Evolutionary conservation across 2,888 invertebrate species (phyloP).

Genomic region (Ctena decussata): DNA sequence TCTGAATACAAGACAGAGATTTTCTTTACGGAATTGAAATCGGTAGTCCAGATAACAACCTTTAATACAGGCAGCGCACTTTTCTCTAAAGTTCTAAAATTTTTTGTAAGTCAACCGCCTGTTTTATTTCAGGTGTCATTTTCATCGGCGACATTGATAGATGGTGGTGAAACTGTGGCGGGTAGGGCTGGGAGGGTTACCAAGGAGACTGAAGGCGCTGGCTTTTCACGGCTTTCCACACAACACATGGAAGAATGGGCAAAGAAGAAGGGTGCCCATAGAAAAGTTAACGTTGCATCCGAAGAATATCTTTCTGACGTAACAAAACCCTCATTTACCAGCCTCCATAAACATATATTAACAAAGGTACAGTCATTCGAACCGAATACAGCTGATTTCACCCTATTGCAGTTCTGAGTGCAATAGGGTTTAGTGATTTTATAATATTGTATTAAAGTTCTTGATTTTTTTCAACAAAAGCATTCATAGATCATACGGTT

Average conservation of each 20-base stretch:
- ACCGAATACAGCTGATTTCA: too few species aligned
- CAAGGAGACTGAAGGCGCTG: background rate
- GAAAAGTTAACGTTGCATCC: background rate
- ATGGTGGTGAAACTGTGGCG: background rate
- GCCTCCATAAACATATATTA: background rate
- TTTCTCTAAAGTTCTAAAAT: too few species aligned
- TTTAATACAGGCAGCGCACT: too few species aligned
- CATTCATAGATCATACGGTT: too few species aligned
- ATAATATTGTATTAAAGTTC: too few species aligned
- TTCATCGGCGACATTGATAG: background rate
- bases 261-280: background rate
- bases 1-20: too few species aligned
- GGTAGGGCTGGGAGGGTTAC: background rate
- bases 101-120: too few species aligned
- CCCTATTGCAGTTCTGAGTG: too few species aligned
- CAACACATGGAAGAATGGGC: background rate
- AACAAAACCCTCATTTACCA: background rate
- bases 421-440: too few species aligned
- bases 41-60: too few species aligned
- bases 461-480: too few species aligned
- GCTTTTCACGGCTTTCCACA: background rate
- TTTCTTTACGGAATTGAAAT: too few species aligned
- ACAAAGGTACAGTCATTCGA: background rate
- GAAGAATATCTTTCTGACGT: background rate
- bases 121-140: background rate